These are phyloP conservation scores for Drosophila nigricruria DNA, from an alignment of 2,888 invertebrate species.

Conservation along the genomic window DNA sequence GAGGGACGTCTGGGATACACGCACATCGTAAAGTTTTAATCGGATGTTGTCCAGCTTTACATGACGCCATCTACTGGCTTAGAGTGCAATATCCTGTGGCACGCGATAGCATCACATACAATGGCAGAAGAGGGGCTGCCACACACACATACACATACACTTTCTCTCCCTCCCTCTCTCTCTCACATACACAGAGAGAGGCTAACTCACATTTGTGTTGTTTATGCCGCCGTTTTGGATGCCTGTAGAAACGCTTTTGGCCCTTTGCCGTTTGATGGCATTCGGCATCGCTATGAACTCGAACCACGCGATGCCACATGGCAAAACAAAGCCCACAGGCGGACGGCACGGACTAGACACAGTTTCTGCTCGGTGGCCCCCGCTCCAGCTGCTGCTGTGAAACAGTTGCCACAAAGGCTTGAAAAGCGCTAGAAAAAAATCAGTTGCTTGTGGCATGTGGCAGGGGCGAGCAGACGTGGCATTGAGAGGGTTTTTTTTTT, in stretches of 20 bases:
- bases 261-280: constrained; percentile 72
- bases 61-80: constrained; percentile 82
- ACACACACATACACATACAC: constrained; percentile 12
- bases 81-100: constrained; percentile 82
- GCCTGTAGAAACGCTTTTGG: constrained; percentile 61
- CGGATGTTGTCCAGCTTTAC: constrained; percentile 81
- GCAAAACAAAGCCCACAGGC: constrained; percentile 55
- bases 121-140: constrained; percentile 26
- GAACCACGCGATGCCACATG: constrained; percentile 48
- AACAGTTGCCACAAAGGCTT: constrained; percentile 74
- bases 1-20: constrained; percentile 58
- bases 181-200: not conserved
- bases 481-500: not conserved
- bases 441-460: constrained; percentile 54
- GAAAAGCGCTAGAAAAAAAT: constrained; percentile 57
- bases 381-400: constrained; percentile 27
- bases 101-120: constrained; percentile 75
- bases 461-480: not conserved
- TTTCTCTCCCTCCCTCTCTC: not conserved
- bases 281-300: constrained; percentile 53
- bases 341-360: constrained; percentile 33
- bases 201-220: constrained; percentile 39
- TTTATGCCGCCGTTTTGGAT: constrained; percentile 63
- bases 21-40: constrained; percentile 81
- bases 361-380: constrained; percentile 33